phyloP scores from a whole-genome alignment of 1,140 invertebrate species.

The Solenopsis invicta region DNA sequence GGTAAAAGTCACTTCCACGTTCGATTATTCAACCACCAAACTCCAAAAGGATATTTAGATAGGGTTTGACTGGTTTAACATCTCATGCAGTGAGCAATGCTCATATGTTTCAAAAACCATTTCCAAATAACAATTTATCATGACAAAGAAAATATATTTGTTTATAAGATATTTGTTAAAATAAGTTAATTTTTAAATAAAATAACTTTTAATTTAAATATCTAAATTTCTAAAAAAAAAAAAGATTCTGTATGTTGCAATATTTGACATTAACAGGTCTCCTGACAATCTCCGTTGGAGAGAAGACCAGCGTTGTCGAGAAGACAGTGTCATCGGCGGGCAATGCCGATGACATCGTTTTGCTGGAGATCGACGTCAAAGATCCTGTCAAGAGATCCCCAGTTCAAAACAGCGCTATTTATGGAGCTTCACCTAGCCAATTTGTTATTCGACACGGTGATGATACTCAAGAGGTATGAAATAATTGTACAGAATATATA shows the following conservation, averaged over 20 bases:
- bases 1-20: conserved; percentile 69
- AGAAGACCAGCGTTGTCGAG: conserved; percentile 77
- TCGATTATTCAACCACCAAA: conserved; percentile 47
- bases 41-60: not conserved
- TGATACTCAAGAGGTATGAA: conserved; percentile 83
- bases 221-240: not conserved
- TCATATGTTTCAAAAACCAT: not conserved
- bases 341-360: conserved; percentile 81
- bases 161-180: not conserved
- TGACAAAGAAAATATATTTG: not conserved
- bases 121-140: not conserved
- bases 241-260: not conserved
- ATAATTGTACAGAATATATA: not conserved
- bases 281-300: conserved; percentile 81
- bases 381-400: conserved; percentile 85
- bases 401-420: conserved; percentile 80
- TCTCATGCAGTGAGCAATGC: not conserved
- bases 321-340: conserved; percentile 70
- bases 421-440: conserved; percentile 82
- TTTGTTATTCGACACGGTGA: conserved; percentile 84
- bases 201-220: not conserved
- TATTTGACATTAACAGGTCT: conserved; percentile 76
- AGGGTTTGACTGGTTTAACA: not conserved
- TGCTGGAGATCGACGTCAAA: conserved; percentile 85
- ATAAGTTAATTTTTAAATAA: not conserved